Conservation (phyloP, 2,797 vertebrate species). For the Acanthurus tractus region DNA sequence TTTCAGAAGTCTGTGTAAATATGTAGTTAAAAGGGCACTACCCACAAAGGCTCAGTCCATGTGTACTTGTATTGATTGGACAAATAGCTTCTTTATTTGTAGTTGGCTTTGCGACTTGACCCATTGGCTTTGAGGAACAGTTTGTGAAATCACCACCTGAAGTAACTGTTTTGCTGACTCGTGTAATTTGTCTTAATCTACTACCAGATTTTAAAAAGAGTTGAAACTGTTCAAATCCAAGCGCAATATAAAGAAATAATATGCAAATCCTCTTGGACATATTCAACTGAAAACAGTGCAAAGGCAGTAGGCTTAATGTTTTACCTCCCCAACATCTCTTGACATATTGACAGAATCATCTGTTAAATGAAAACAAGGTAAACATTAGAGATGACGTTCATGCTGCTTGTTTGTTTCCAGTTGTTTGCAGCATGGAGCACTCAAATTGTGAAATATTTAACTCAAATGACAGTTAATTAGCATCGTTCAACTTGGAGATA, state of each 20-base stretch:
- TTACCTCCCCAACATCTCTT: too few relatives aligned
- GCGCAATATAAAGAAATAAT: too few relatives aligned
- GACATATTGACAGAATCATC: too few relatives aligned
- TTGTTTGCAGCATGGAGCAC: too few relatives aligned
- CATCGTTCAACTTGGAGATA: too few relatives aligned
- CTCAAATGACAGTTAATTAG: too few relatives aligned
- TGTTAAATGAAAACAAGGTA: neutral
- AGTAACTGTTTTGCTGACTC: neutral
- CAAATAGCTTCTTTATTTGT: constrained; percentile 1
- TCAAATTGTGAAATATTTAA: too few relatives aligned
- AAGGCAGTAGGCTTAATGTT: too few relatives aligned
- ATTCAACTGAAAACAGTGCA: too few relatives aligned
- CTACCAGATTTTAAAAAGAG: neutral
- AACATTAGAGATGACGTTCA: neutral
- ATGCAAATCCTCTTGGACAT: too few relatives aligned
- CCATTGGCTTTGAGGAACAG: neutral
- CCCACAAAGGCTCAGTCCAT: neutral
- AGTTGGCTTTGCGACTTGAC: neutral
- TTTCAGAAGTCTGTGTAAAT: constrained; percentile 1
- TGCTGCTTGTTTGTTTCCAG: neutral
- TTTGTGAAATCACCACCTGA: neutral
- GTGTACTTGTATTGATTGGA: constrained; percentile 17
- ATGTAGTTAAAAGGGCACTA: neutral
- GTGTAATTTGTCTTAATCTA: neutral
- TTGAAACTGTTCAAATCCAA: too few relatives aligned